Evolutionary conservation across 92 coral and sea anemone species (phyloP), one percentile per base, ranked within the genome.

Genomic region (Siderastrea siderea): DNA sequence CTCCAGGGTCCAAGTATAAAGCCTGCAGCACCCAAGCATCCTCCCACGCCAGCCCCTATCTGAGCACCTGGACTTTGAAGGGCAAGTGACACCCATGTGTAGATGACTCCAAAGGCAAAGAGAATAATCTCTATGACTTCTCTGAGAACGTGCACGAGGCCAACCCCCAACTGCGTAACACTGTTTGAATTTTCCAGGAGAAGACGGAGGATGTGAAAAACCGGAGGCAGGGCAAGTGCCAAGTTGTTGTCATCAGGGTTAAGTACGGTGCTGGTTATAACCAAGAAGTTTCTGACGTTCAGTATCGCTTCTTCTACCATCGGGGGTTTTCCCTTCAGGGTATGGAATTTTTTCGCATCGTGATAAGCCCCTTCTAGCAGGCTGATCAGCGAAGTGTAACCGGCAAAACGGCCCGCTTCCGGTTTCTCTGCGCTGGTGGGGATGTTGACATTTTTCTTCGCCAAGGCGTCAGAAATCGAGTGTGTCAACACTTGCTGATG

Each of bases 101-200:
- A 95, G 52, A 95, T 60, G 10, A 95, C 93, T 7, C 98, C 98
- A 88, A 95, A 95, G 54, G 93, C 78, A n/a, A 90, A 93, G 49
- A 95, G 94, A 26, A 95, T 93, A 43, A 60, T 62, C 74, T 85
- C 91, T 5, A 93, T 84, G 43, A 93, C 89, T 50, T 75, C 83
- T 47, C 89, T 77, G 17, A 94, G 86, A 3, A 93, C 88, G 52
- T 52, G 61, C n/a, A 19, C 19, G n/a, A 92, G 78, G 68, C 15
- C 63, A 50, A 68, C 63, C 3, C 63, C 51, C 68, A 63, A 48
- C 7, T 43, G 71, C 47, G 47, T 1, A 60, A 53, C 3, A 48
- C 51, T 64, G 1, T 62, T 47, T 4, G 75, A 38, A 49, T 84
- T 87, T 45, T 59, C 68, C 47, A 95, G 19, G 9, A 95, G 59